Base-by-base conservation (phyloP, 2,888 invertebrate genomes). In the Caenorhabditis drosophilae region DNA sequence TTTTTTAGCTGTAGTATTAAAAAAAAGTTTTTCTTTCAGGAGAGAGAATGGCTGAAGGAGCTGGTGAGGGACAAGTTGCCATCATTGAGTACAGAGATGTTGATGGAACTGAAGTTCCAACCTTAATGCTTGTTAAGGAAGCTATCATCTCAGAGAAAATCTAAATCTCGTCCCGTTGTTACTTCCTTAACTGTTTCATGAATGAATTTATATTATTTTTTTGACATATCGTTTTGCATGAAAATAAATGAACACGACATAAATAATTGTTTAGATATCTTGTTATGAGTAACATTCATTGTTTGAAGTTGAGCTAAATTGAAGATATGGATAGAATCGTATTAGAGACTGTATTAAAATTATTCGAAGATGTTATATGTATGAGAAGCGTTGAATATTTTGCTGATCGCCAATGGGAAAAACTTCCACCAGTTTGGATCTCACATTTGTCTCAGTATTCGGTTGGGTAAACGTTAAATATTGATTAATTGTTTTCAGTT, bases 51-150 rank as follows among this genome's bases (percentile, higher is more conserved):
- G 82, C 82, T 50, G 81, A 83, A 41, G 82, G 82, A 52, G 70
- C 70, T n/a, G 81, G 75, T 7, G 80, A 82, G 54, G 82, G 82
- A 16, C 82, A 82, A 66, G 91, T 96, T n/a, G 92, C 90, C 66
- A 88, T 96, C 84, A 88, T 92, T 86, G 94, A 94, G 85, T 96
- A 94, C 86, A 59, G 73, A 51, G 73, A 73, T 53, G 70, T 63
- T 41, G 64, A 73, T 49, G 73, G 73, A 60, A 59, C 63, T 36
- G 73, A 73, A 38, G 57, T 90, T 50, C 95, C 96, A 49, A 89
- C 93, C 77, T 88, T 96, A 85, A 92, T 94, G 91, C 93, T 93
- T 87, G 93, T 93, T 87, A 95, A 94, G 86, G 94, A 95, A 81
- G 96, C 94, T 70, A 89, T 96, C 67, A 89, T 90, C 57, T 94